These are phyloP conservation scores for Eulithis prunata DNA, from an alignment of 2,888 invertebrate genomes.

Conservation along the genomic window DNA sequence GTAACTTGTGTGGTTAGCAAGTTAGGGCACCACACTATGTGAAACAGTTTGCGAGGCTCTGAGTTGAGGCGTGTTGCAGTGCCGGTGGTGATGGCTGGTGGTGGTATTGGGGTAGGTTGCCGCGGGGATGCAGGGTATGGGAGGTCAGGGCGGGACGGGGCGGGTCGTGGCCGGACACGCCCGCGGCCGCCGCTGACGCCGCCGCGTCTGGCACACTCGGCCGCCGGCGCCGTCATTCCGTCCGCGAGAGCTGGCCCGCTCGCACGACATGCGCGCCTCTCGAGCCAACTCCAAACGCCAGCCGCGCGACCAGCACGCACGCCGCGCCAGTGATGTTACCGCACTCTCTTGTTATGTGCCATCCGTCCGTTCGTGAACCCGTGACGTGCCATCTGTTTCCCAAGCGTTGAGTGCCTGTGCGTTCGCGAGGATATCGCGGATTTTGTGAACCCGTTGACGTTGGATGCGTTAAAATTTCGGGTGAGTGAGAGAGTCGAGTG, in stretches of 20 bases:
- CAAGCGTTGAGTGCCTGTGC: constrained; percentile 64
- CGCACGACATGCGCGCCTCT: constrained; percentile 64
- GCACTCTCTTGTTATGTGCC: constrained; percentile 75
- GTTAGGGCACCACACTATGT: too few relatives aligned
- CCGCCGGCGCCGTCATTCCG: constrained; percentile 57
- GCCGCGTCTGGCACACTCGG: constrained; percentile 64
- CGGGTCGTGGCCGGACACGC: constrained; percentile 46
- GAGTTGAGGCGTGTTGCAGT: too few relatives aligned
- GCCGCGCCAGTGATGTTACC: constrained; percentile 76
- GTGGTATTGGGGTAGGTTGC: constrained; percentile 43
- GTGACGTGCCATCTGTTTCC: constrained; percentile 75
- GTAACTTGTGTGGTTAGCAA: too few relatives aligned
- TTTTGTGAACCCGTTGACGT: constrained; percentile 75
- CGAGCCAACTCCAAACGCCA: constrained; percentile 52
- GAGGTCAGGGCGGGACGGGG: constrained; percentile 40
- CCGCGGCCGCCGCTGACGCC: constrained; percentile 59
- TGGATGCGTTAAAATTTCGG: constrained; percentile 83
- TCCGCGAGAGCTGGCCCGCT: constrained; percentile 65
- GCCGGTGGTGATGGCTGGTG: constrained; percentile 1
- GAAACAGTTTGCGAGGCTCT: too few relatives aligned
- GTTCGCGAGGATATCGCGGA: constrained; percentile 65
- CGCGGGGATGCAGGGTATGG: constrained; percentile 40
- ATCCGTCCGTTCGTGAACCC: constrained; percentile 71
- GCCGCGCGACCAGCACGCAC: constrained; percentile 67
- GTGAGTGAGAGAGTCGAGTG: constrained; percentile 80